A percentile compares a stretch with the other conserved stretches of the same genome.
These are phyloP conservation scores for Oceanites oceanicus DNA, from an alignment of 2,113 vertebrate genomes.

Conservation along the genomic window DNA sequence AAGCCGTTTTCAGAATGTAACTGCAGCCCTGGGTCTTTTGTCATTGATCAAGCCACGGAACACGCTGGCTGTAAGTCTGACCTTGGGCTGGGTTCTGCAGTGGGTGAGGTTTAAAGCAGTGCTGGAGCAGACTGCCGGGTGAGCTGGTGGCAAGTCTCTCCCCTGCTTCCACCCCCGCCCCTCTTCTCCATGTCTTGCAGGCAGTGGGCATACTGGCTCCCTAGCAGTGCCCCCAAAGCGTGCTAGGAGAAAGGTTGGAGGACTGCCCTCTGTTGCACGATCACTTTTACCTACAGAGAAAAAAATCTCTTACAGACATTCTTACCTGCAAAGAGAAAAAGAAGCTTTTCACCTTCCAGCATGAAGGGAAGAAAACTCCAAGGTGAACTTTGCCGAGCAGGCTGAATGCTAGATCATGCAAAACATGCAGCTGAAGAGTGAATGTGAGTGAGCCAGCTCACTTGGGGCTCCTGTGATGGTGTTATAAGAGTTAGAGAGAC, in stretches of 20 bases:
- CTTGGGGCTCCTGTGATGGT: neutral
- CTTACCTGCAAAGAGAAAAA: neutral
- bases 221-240: neutral
- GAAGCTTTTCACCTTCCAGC: neutral
- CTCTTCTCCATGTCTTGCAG: neutral
- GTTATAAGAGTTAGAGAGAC: neutral
- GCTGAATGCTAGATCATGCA: neutral
- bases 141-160: neutral
- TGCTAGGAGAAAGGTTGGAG: neutral
- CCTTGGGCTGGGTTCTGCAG: rapidly evolving
- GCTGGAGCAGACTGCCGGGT: neutral
- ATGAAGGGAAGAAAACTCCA: neutral
- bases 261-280: neutral
- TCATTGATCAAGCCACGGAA: neutral
- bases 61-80: neutral
- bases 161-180: neutral
- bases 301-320: neutral
- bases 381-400: neutral
- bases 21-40: neutral
- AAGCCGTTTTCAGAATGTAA: neutral
- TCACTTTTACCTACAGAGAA: neutral
- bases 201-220: rapidly evolving
- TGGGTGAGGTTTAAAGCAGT: neutral
- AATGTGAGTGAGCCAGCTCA: neutral
- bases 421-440: neutral